Evolutionary conservation across 2,797 vertebrate species (phyloP), one percentile per base, ranked within the genome.

Genomic region (Avahi laniger): DNA sequence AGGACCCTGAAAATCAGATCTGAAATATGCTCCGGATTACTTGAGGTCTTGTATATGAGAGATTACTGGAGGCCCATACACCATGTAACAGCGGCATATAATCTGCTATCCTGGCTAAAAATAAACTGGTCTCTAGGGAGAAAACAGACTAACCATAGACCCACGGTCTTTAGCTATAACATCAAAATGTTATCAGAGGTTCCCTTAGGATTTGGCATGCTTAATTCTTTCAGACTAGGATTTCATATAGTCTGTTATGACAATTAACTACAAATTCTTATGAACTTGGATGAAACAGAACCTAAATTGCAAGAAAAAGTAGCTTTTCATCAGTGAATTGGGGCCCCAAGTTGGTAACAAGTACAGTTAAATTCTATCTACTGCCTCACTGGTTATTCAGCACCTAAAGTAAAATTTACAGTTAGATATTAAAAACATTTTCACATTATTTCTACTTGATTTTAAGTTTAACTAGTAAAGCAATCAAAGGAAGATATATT

Each of bases 201-300:
- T 48, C 84, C 61, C 35, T 89, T 70, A 84, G 69, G 70, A 65
- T 89, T 33, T 76, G 24, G 35, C 50, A 81, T 38, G 26, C 86
- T 96, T 89, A 91, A 63, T 95, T 96, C 65, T 91, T 84, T 86
- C 17, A 73, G 28, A 81, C 6, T 91, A 85, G 26, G 86, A 93
- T 91, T 86, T 93, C 75, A 73, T 14, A 80, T 0, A 83, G 38
- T 4, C 82, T 7, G n/a, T 57, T 38, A 78, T 24, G 35, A 92
- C 15, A 85, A 72, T 75, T 95, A 89, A 85, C 30, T 95, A 92
- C 73, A 75, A 33, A 84, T 81, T 83, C 69, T 75, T 57, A 70
- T 24, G 38, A 76, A 72, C 5, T n/a, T 86, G 48, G 50, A 89
- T 76, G 15, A 95, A 93, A 83, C 0, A 22, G 18, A 73, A 81